Evolutionary conservation across 35 echinoderm and acorn worm genomes (phyloP), one percentile per base, ranked within the genome.

Genomic region (Diadema setosum): DNA sequence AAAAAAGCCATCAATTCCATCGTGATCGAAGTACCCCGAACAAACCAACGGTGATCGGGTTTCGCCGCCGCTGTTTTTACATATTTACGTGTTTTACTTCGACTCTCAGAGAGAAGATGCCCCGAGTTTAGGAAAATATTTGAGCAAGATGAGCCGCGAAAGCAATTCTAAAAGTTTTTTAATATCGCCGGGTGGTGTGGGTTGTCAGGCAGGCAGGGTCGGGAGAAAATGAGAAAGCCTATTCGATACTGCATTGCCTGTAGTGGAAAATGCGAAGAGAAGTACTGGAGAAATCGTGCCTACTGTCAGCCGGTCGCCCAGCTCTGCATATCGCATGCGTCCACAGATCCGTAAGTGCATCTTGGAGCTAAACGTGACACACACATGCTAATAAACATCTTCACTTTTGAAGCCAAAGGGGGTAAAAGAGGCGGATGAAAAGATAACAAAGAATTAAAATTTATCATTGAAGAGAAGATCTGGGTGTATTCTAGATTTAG

Each of bases 101-200:
- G 30, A 33, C 63, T 16, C 15, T 67, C 63, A n/a, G 26, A 67
- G 73, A 78, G 73, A 78, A 44, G 35, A 33, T 78, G 73, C 73
- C 73, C 73, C 73, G 73, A 78, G 73, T 78, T 78, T 78, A 78
- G 73, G 73, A 78, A 78, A 78, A 78, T 78, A 78, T 78, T 78
- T 78, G 73, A 78, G 73, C 73, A 78, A 78, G 73, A 44, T 78
- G 73, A 78, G 73, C 73, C 73, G 73, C 73, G 73, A 44, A 78
- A 78, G 73, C 73, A 78, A 78, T 42, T 41, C 73, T 78, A 78
- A 78, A 78, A 44, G 63, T 67, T 67, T 78, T 52, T 78, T 78
- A 78, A 78, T 78, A 78, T 78, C 73, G 21, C 73, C 33, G 73
- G 73, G 30, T 67, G 25, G 63, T 67, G 57, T 60, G 57, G 17